Base-by-base conservation (phyloP, 2,888 invertebrate genomes). In the Allolobophora icterica region DNA sequence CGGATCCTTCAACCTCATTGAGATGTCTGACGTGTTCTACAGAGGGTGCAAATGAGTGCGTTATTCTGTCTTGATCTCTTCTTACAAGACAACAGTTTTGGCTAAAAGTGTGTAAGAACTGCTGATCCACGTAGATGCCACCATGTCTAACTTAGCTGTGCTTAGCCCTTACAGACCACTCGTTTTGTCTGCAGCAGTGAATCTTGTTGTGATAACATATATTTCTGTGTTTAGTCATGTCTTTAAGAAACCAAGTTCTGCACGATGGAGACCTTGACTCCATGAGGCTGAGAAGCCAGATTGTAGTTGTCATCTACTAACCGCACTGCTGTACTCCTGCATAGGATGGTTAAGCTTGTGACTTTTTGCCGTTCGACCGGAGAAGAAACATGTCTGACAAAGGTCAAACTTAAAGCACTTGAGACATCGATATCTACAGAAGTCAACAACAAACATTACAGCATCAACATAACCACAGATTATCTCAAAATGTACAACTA, bases 391-490 rank as follows among this genome's bases (percentile, higher is more conserved):
- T 94, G 97, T 97, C 96, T 99, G 99, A 96, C 99, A 99, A 97
- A 99, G 98, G 96, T 99, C 99, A 96, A 99, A 99, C 96, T 99
- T 99, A 96, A 99, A 99, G 96, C 99, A 99, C 95, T 99, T 98
- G 94, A 99, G 96, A 96, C 99, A 99, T 87, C 99, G 98, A 96
- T 98, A 99, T 95, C 98, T 97, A 95, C 4, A 93, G 91, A 89
- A 90, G 33, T 33, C 34, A 42, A 71, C 71, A 71, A n/a, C n/a
- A n/a, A 5, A 71, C 71, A 71, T n/a, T n/a, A 71, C 71, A 71
- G 71, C n/a, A 71, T 30, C 71, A 71, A n/a, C 11, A 52, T 71
- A n/a, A 3, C 71, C 13, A 30, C 30, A 30, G 17, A 71, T 71
- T n/a, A 71, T n/a, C 8, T 0, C 1, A 5, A n/a, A 8, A 4